phyloP scores from a whole-genome alignment of 2,797 vertebrate species.

The Falco cherrug region DNA sequence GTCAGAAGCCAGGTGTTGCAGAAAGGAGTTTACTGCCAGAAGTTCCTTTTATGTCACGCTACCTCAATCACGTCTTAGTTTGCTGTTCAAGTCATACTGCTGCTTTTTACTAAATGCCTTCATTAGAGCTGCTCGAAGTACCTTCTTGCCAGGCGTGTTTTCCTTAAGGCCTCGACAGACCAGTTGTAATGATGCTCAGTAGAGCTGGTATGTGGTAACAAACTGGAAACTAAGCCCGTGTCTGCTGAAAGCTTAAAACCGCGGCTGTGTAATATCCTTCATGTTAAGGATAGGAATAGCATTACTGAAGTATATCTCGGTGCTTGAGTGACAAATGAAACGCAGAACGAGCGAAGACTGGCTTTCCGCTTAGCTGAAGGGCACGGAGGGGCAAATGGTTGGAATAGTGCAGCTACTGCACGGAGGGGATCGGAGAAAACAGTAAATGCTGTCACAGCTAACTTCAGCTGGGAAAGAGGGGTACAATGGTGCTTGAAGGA shows the following conservation, averaged over 20 bases:
- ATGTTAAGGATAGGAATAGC: conserved; percentile 27
- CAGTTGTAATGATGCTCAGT: conserved; percentile 15
- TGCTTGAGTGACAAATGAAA: conserved; percentile 26
- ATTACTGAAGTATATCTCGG: conserved; percentile 51
- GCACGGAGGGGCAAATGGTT: conserved; percentile 14
- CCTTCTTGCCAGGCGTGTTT: not conserved
- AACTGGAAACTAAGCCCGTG: conserved; percentile 22
- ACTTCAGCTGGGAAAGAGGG: not conserved
- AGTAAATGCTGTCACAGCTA: not conserved
- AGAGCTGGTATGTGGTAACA: conserved; percentile 6
- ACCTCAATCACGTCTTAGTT: not conserved
- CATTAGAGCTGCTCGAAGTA: not conserved
- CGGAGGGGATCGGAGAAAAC: not conserved
- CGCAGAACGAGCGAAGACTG: not conserved
- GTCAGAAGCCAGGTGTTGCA: not conserved
- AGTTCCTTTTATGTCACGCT: not conserved
- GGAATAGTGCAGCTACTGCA: not conserved
- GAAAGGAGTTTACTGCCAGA: not conserved
- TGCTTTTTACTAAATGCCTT: not conserved
- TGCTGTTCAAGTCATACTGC: not conserved
- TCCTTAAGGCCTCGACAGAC: not conserved
- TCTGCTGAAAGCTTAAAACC: conserved; percentile 59
- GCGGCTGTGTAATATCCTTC: conserved; percentile 45
- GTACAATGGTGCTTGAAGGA: accelerated
- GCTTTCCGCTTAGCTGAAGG: conserved; percentile 34